phyloP scores from a whole-genome alignment of 2,113 vertebrate species.

The Vimba vimba region DNA sequence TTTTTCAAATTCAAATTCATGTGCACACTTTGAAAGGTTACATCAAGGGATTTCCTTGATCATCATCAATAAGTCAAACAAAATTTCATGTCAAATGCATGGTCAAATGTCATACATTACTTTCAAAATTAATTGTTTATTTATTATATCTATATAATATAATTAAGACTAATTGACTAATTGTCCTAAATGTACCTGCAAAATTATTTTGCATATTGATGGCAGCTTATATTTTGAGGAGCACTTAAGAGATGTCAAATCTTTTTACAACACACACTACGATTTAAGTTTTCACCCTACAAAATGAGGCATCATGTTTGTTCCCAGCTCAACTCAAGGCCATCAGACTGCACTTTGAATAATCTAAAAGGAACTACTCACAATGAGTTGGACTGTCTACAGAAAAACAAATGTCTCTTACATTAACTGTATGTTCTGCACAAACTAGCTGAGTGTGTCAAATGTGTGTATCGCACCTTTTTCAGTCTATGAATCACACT shows the following conservation, averaged over 20 bases:
- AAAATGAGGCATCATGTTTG: background rate
- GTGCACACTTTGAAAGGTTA: too few species aligned
- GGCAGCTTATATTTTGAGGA: background rate
- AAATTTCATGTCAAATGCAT: background rate
- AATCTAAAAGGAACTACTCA: background rate
- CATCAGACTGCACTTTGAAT: background rate
- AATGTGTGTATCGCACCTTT: background rate
- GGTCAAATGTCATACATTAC: too few species aligned
- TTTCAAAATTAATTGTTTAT: background rate
- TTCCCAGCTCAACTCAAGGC: background rate
- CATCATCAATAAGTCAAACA: background rate
- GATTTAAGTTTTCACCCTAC: background rate
- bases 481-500: background rate
- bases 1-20: too few species aligned
- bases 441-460: background rate
- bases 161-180: background rate
- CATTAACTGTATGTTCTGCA: background rate
- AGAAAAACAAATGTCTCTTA: background rate
- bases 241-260: background rate
- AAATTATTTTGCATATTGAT: background rate
- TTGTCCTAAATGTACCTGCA: background rate
- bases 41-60: too few species aligned
- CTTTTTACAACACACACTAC: background rate
- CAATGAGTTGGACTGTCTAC: background rate
- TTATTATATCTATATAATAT: background rate